These are phyloP conservation scores for Platalea minor DNA, from an alignment of 2,797 vertebrate genomes.

Conservation along the genomic window DNA sequence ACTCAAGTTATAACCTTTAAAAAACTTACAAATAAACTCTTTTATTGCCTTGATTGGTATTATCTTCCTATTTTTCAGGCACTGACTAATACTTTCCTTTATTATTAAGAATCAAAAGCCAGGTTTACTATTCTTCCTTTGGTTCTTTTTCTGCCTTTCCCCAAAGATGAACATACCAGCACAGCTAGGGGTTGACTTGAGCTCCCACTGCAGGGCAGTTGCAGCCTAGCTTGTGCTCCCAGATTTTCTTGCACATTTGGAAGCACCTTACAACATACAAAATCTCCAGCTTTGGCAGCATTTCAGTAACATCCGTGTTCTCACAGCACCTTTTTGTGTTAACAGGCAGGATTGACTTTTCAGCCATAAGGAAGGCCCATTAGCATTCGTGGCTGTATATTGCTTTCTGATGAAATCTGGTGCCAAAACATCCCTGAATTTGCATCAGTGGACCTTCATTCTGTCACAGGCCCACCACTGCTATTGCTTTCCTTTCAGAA, in stretches of 20 bases:
- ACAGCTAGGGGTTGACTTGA: background rate
- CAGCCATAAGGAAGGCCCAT: background rate
- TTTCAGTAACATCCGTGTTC: background rate
- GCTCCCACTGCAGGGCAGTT: background rate
- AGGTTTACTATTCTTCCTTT: background rate
- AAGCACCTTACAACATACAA: background rate
- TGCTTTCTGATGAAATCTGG: background rate
- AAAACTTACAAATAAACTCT: background rate
- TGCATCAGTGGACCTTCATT: background rate
- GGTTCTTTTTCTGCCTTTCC: background rate
- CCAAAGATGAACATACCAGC: background rate
- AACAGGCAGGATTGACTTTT: background rate
- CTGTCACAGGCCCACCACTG: background rate
- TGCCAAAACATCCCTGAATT: background rate
- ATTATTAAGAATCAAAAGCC: background rate
- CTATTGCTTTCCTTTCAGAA: background rate
- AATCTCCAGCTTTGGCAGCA: background rate
- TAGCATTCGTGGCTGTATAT: background rate
- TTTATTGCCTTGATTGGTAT: background rate
- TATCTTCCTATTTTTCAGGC: background rate
- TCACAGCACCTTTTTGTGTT: background rate
- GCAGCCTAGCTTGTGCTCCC: background rate
- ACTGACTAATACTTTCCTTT: background rate
- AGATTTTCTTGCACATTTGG: background rate
- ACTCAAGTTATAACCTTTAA: background rate